Percentiles rank a stretch among this genome's conserved stretches.
phyloP scores from a whole-genome alignment of 2,888 invertebrate species.

The Cepaea hortensis region DNA sequence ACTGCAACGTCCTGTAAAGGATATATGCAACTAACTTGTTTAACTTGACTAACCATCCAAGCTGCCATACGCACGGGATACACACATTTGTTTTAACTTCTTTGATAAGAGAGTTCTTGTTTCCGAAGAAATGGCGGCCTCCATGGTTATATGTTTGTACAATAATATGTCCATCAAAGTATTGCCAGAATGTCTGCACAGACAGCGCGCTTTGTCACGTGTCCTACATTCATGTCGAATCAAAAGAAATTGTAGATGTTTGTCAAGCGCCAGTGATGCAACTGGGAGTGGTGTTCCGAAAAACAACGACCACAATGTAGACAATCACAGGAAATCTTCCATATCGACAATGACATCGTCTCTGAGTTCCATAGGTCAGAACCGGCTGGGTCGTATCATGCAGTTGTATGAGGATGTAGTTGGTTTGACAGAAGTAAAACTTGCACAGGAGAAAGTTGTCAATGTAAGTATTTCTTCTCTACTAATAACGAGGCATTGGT shows the following conservation, averaged over 20 bases:
- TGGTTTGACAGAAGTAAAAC: constrained; percentile 86
- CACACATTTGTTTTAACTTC: too few relatives aligned
- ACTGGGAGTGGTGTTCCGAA: neutral
- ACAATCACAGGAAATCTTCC: neutral
- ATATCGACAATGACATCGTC: neutral
- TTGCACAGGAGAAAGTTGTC: constrained; percentile 85
- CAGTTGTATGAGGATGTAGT: constrained; percentile 84
- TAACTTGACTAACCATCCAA: too few relatives aligned
- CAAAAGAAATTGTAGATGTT: neutral
- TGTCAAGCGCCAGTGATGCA: neutral
- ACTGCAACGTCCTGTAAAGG: too few relatives aligned
- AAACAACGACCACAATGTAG: neutral
- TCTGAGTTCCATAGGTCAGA: neutral
- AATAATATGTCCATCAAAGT: neutral
- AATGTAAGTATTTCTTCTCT: constrained; percentile 76
- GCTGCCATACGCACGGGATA: too few relatives aligned
- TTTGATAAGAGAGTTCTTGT: constrained; percentile 4
- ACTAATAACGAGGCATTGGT: neutral
- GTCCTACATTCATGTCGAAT: neutral
- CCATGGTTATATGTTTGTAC: neutral
- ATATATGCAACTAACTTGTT: too few relatives aligned
- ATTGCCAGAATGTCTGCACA: neutral
- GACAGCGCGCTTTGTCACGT: neutral
- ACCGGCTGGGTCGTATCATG: constrained; percentile 60
- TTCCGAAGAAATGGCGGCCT: neutral